phyloP scores from a whole-genome alignment of 30 jellyfish, hydroid and myxozoan species.

The Hydra vulgaris region DNA sequence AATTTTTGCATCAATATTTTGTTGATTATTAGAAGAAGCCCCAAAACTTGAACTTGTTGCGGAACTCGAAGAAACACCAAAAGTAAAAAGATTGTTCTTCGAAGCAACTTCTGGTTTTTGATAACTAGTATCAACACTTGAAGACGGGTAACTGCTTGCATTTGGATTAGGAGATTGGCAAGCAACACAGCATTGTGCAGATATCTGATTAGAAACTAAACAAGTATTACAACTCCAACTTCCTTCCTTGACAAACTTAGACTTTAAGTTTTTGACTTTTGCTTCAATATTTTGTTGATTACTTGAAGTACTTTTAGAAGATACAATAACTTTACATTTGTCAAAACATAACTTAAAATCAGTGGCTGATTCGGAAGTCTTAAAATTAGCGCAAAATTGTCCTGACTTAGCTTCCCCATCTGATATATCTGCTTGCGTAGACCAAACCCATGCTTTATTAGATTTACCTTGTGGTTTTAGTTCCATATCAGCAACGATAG shows the following conservation, averaged over 20 bases:
- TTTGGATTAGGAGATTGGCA: conserved; percentile 28
- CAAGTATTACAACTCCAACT: conserved; percentile 24
- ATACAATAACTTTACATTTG: conserved; percentile 5
- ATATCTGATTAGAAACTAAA: conserved; percentile 7
- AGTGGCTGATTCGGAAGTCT: conserved; percentile 20
- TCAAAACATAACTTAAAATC: conserved; percentile 35
- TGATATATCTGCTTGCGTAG: conserved; percentile 60
- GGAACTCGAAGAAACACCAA: background rate
- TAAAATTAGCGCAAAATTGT: conserved; percentile 54
- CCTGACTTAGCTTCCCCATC: conserved; percentile 60
- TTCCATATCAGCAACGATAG: conserved; percentile 38
- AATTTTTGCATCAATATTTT: background rate
- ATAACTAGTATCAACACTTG: background rate
- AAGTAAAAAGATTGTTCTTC: background rate
- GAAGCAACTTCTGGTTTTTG: background rate
- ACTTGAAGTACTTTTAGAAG: background rate
- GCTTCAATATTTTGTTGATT: background rate
- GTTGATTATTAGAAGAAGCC: background rate
- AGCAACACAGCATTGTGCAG: conserved; percentile 7
- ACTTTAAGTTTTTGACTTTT: background rate
- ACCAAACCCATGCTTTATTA: conserved; percentile 74
- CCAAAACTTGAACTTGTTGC: conserved; percentile 4
- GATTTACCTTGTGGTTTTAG: conserved; percentile 27
- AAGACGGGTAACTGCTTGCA: background rate
- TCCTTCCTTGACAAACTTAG: conserved; percentile 27